Percentiles rank a stretch among this genome's conserved stretches.
These are phyloP conservation scores for Galerucella pusilla DNA, from an alignment of 2,888 invertebrate species.

Conservation along the genomic window DNA sequence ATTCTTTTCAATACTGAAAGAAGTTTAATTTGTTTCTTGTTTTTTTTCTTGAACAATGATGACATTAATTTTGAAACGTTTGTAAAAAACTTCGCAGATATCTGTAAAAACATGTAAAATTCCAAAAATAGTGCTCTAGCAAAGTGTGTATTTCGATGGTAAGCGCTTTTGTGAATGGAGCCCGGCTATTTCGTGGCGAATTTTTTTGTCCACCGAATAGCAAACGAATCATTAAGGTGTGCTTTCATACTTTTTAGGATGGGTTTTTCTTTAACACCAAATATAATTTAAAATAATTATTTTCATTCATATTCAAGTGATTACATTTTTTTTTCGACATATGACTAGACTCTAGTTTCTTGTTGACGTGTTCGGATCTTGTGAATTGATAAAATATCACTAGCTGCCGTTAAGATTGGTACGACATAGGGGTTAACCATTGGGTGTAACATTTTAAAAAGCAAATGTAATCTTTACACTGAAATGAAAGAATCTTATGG, in stretches of 20 bases:
- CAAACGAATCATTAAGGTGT: constrained; percentile 18
- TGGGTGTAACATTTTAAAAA: no score
- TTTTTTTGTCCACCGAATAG: constrained; percentile 17
- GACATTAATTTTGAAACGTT: not conserved
- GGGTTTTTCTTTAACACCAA: constrained; percentile 16
- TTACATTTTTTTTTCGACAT: not conserved
- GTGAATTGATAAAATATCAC: no score
- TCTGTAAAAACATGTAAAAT: not conserved
- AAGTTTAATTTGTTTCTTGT: not conserved
- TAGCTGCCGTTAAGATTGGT: no score
- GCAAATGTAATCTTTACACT: no score
- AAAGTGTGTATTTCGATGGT: constrained; percentile 22
- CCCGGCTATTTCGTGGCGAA: constrained; percentile 17
- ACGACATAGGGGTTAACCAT: no score
- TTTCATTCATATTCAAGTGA: not conserved
- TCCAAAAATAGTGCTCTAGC: constrained; percentile 19
- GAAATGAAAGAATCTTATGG: no score
- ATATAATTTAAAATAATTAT: not conserved
- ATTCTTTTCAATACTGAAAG: no score
- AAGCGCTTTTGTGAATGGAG: constrained; percentile 25
- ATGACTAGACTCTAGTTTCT: no score
- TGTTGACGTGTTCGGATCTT: no score
- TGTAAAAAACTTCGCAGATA: not conserved
- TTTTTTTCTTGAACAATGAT: not conserved
- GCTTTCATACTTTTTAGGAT: constrained; percentile 22